phyloP scores from a whole-genome alignment of 2,888 invertebrate species.

The Lithosia quadra region DNA sequence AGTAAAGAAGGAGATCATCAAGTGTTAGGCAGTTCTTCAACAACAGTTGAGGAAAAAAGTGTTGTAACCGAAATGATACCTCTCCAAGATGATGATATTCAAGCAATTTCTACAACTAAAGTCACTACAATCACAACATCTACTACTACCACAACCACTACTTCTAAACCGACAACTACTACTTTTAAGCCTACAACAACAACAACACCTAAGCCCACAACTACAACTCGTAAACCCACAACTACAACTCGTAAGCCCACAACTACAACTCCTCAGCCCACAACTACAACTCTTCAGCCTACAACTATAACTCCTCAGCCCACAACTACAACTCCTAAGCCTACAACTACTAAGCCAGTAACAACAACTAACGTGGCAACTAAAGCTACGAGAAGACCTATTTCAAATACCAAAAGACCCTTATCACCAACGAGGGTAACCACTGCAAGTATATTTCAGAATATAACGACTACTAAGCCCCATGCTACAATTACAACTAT shows the following conservation, averaged over 20 bases:
- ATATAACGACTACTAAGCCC: conserved; percentile 25
- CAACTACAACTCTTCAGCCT: background rate
- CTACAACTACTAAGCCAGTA: conserved; percentile 41
- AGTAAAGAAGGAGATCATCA: conserved; percentile 71
- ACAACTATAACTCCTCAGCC: background rate
- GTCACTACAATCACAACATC: conserved; percentile 22
- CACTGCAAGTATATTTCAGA: conserved; percentile 11
- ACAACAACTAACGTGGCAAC: conserved; percentile 31
- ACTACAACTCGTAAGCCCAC: conserved; percentile 17
- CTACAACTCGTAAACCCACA: conserved; percentile 25
- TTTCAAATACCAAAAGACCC: conserved; percentile 30
- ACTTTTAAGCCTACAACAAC: background rate
- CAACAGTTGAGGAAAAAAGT: conserved; percentile 45
- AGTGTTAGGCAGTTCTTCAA: conserved; percentile 58
- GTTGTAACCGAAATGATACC: conserved; percentile 49
- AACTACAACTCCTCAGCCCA: conserved; percentile 3
- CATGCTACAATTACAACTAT: conserved; percentile 33
- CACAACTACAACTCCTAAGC: background rate
- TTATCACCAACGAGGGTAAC: conserved; percentile 30
- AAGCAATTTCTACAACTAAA: conserved; percentile 31
- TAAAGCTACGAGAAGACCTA: conserved; percentile 37
- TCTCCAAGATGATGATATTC: conserved; percentile 34
- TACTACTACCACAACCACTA: conserved; percentile 31
- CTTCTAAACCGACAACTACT: conserved; percentile 25
- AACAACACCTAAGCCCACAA: conserved; percentile 18